These are phyloP conservation scores for Amphiura filiformis DNA, from an alignment of 35 echinoderm and acorn worm species.

Conservation along the genomic window DNA sequence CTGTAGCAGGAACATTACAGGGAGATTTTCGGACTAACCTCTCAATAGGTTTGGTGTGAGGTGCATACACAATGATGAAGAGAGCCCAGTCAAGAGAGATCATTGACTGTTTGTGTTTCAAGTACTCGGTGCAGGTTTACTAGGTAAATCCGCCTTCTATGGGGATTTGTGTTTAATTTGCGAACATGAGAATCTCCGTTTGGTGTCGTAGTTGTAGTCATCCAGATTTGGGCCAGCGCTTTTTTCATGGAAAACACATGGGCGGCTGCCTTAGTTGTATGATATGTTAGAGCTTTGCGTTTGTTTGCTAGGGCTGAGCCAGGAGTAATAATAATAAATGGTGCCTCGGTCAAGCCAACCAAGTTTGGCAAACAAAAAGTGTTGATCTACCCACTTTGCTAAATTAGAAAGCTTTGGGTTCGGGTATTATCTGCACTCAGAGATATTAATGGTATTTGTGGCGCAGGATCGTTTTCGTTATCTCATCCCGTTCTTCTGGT, in stretches of 20 bases:
- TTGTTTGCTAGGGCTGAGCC: background rate
- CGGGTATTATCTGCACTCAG: too few species aligned
- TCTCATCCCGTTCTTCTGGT: too few species aligned
- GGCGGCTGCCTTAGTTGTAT: too few species aligned
- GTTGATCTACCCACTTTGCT: background rate
- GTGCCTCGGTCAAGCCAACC: background rate
- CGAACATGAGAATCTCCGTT: background rate
- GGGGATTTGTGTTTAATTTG: conserved; percentile 5
- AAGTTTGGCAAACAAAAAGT: conserved; percentile 4
- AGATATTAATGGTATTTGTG: too few species aligned
- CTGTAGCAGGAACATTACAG: background rate
- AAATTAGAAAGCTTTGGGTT: background rate
- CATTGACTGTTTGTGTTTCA: conserved; percentile 11
- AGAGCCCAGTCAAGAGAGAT: background rate
- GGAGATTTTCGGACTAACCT: background rate
- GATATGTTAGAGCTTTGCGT: too few species aligned
- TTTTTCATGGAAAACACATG: too few species aligned
- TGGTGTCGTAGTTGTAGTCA: too few species aligned
- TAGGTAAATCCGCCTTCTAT: background rate
- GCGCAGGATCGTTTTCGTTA: too few species aligned
- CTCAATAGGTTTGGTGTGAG: background rate
- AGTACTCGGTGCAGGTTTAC: background rate
- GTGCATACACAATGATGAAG: background rate
- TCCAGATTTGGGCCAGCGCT: too few species aligned
- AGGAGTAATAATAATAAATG: background rate